Base-by-base conservation (phyloP, 1,140 invertebrate genomes). In the Parasteatoda tepidariorum region DNA sequence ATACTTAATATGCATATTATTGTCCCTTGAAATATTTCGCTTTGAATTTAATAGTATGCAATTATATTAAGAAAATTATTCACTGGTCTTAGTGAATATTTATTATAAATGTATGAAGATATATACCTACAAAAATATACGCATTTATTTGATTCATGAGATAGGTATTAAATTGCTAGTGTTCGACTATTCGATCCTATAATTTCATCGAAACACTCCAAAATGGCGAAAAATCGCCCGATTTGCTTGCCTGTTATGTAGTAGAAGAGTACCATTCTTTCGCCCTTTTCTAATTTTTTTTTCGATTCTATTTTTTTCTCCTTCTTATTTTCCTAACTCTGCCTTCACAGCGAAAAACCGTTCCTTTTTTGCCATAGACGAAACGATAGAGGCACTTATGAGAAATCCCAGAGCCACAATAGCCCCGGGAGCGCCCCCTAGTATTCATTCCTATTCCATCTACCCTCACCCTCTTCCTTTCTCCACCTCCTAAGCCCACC, bases 361-460 rank as follows among this genome's bases (percentile, higher is more conserved):
- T 22, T 38, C 34, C n/a, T 67, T 38, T 67, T 64, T 64, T 18
- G 13, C 61, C 24, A 5, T 64, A 18, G 9, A 24, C 61, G 18
- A 9, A 13, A 9, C 9, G 81, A 83, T 83, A 74, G 81, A 74
- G 81, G 68, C 81, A 83, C 68, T 83, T 74, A 83, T 83, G 81
- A 83, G 81, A 83, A 83, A 83, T 74, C 81, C 68, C 68, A 74
- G 81, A 66, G 68, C 81, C 68, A 83, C 81, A 83, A 74, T 83
- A 74, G 81, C 68, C 70, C 68, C 59, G 31, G 41, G 54, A 41
- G 78, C 78, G 78, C 81, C 68, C 70, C 81, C 81, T 73, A 57
- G 81, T 73, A 67, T 74, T 83, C 81, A 83, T 83, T 83, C 74
- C 81, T 38, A 83, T 83, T 83, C 70, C 81, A 34, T 31, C 38